A percentile compares a stretch with the other conserved stretches of the same genome.
Evolutionary conservation across 2,113 vertebrate genomes (phyloP).

Genomic region (Perccottus glenii): DNA sequence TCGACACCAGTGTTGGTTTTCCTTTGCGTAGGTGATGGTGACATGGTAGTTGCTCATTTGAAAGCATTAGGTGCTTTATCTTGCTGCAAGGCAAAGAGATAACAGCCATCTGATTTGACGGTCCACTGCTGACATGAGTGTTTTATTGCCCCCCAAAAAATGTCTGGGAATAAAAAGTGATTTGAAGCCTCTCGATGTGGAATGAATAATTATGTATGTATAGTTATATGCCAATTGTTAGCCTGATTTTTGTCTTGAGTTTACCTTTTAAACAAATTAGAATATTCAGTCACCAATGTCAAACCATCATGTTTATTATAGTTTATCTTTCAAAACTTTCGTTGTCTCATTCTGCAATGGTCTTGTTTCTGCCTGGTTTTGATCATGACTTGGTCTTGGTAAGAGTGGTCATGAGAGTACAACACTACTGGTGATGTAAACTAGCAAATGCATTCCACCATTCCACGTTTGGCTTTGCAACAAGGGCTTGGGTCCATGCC

Average conservation of each 20-base stretch:
- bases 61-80: constrained; percentile 18
- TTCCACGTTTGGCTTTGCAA: not conserved
- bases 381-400: not conserved
- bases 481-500: constrained; percentile 31
- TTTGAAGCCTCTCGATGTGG: constrained; percentile 32
- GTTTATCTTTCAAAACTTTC: too few species aligned
- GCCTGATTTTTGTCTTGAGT: too few species aligned
- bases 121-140: constrained; percentile 23
- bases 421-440: constrained; percentile 26
- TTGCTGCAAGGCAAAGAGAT: constrained; percentile 2
- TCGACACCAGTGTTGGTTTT: constrained; percentile 14
- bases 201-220: constrained; percentile 31
- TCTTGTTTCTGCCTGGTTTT: too few species aligned
- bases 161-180: constrained; percentile 18
- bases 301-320: too few species aligned
- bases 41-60: constrained; percentile 30
- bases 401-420: too few species aligned
- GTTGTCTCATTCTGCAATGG: too few species aligned
- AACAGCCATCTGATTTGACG: constrained; percentile 17
- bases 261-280: too few species aligned
- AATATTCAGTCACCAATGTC: too few species aligned
- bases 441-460: constrained; percentile 41
- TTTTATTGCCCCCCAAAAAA: constrained; percentile 36
- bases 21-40: not conserved
- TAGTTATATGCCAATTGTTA: too few species aligned